Base-by-base conservation (phyloP, 2,113 vertebrate genomes). In the Microcebus lehilahytsara region DNA sequence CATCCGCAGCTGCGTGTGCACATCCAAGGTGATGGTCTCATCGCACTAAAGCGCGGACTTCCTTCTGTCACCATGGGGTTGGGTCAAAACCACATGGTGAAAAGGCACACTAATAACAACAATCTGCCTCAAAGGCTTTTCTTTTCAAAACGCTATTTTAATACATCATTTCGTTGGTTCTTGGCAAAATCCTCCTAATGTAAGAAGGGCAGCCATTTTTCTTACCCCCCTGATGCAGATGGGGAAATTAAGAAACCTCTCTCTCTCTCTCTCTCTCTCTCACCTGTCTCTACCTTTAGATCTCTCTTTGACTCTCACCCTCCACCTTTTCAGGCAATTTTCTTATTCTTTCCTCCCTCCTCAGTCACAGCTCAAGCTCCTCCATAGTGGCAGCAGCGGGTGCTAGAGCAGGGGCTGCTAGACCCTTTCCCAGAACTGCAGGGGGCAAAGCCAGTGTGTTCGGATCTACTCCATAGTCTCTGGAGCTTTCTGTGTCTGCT, bases 181-280 rank as follows among this genome's bases (percentile, higher is more conserved):
- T 77, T 88, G 51, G 66, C 66, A 71, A 83, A 87, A 75, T 53
- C n/a, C 42, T 95, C 17, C 40, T 58, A n/a, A n/a, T 8, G 13
- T 22, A 87, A 88, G 85, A 96, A 84, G 22, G 25, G 53, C 34
- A 95, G 67, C 3, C 32, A 64, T 81, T 92, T 89, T 92, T 66
- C 67, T 89, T 32, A 58, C 7, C 4, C 30, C 2, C 23, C 58
- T 56, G 5, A 51, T 34, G 37, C 71, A 95, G 30, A 77, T 46
- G 14, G 25, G 22, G 37, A 84, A 84, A 78, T 51, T 42, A 49
- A 93, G 53, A 80, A 80, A 78, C 66, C 62, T 46, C 11, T 25
- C 25, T 60, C 1, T 5, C 34, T 12, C 42, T 34, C 71, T 13
- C 1, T 6, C 19, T 20, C 14, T 3, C 23, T 19, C 1, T 1